Evolutionary conservation across 2,797 vertebrate genomes (phyloP).

Genomic region (Sebastes steindachneri): DNA sequence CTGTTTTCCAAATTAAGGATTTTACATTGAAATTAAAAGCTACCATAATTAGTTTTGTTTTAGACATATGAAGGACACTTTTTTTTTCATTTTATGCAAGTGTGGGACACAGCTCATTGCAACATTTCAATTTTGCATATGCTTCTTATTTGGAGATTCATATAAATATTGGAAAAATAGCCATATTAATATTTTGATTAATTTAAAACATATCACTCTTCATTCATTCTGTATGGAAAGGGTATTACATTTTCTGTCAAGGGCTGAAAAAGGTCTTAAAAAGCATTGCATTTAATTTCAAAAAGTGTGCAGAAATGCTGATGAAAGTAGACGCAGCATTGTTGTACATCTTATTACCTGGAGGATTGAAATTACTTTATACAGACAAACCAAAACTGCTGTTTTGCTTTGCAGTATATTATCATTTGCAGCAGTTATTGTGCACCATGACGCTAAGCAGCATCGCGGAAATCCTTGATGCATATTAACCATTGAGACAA

Average conservation of each 20-base stretch:
- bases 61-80: too few species aligned
- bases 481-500: not conserved
- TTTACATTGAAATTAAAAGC: too few species aligned
- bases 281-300: not conserved
- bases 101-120: not conserved
- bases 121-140: not conserved
- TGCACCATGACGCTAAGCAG: not conserved
- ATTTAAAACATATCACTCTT: not conserved
- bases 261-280: too few species aligned
- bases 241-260: not conserved
- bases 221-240: not conserved
- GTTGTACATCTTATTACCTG: not conserved
- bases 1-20: too few species aligned
- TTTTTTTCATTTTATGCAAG: too few species aligned
- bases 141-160: not conserved
- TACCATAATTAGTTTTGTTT: not conserved
- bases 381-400: not conserved
- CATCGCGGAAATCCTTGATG: not conserved
- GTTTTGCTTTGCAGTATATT: not conserved
- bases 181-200: not conserved
- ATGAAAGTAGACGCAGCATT: not conserved
- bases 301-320: not conserved
- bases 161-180: not conserved
- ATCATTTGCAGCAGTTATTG: not conserved
- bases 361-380: not conserved